phyloP scores from a whole-genome alignment of 2,113 vertebrate species.

The Megaceryle torquata region DNA sequence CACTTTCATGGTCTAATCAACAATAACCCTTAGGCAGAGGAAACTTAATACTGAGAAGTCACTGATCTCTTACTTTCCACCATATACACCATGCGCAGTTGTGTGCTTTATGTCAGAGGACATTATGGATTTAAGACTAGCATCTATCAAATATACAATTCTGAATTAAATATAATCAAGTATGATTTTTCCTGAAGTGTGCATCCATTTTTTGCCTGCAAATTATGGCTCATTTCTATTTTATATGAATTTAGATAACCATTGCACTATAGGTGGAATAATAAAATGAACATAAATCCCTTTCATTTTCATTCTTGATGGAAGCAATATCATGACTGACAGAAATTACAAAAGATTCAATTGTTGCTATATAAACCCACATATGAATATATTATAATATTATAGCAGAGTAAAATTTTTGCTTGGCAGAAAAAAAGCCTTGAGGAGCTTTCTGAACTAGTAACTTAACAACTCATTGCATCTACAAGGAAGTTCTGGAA shows the following conservation, averaged over 20 bases:
- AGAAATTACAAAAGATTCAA: background rate
- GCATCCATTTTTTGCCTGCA: background rate
- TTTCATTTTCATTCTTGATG: background rate
- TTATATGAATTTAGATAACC: background rate
- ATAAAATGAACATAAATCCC: background rate
- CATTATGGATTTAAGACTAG: background rate
- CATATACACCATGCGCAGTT: background rate
- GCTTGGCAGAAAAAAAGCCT: slow-evolving; percentile 3
- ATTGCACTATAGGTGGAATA: background rate
- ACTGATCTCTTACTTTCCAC: slow-evolving; percentile 42
- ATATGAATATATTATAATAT: background rate
- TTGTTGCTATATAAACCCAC: background rate
- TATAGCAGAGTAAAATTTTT: background rate
- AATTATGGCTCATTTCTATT: background rate
- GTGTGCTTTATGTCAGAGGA: background rate
- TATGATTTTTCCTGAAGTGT: background rate
- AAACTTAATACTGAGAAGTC: slow-evolving; percentile 65
- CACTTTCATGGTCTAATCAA: slow-evolving; percentile 59
- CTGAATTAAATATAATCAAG: background rate
- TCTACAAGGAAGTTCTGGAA: background rate
- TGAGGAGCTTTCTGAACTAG: background rate
- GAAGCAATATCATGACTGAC: background rate
- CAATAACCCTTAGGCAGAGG: slow-evolving; percentile 57
- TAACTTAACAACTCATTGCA: slow-evolving; percentile 1
- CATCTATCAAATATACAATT: slow-evolving; percentile 6